Conservation (phyloP, 2,797 vertebrate genomes). For the Notolepis coatsorum region DNA sequence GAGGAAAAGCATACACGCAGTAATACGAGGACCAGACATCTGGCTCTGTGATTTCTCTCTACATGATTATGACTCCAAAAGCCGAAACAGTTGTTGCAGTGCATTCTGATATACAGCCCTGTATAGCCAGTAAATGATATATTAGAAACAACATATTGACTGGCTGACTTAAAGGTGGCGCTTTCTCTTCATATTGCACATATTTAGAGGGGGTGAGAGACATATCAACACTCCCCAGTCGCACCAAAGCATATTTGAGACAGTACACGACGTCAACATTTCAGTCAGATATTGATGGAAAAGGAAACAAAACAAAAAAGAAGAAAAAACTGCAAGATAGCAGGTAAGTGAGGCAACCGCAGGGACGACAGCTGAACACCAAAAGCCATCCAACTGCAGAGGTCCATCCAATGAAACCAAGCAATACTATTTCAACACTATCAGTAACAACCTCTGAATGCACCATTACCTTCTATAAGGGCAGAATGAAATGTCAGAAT, state of each 20-base stretch:
- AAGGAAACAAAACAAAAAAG: too few relatives aligned
- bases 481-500: slow-evolving; percentile 80
- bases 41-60: slow-evolving; percentile 73
- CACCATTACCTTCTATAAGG: slow-evolving; percentile 79
- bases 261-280: slow-evolving; percentile 44
- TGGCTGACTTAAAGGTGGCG: slow-evolving; percentile 62
- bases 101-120: slow-evolving; percentile 68
- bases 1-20: slow-evolving; percentile 72
- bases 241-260: slow-evolving; percentile 43
- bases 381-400: slow-evolving; percentile 33
- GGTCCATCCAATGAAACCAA: slow-evolving; percentile 67
- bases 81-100: slow-evolving; percentile 70
- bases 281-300: slow-evolving; percentile 1
- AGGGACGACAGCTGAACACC: slow-evolving; percentile 9
- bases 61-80: slow-evolving; percentile 69
- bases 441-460: slow-evolving; percentile 78
- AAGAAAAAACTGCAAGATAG: slow-evolving; percentile 10
- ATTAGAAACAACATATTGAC: slow-evolving; percentile 77
- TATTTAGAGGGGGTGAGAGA: slow-evolving; percentile 57
- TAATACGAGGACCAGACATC: slow-evolving; percentile 77
- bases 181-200: slow-evolving; percentile 61
- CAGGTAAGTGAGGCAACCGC: slow-evolving; percentile 5
- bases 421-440: slow-evolving; percentile 66
- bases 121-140: slow-evolving; percentile 74
- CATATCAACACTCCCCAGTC: slow-evolving; percentile 48